These are phyloP conservation scores for Lottia scabra DNA, from an alignment of 2,888 invertebrate species.

Conservation along the genomic window DNA sequence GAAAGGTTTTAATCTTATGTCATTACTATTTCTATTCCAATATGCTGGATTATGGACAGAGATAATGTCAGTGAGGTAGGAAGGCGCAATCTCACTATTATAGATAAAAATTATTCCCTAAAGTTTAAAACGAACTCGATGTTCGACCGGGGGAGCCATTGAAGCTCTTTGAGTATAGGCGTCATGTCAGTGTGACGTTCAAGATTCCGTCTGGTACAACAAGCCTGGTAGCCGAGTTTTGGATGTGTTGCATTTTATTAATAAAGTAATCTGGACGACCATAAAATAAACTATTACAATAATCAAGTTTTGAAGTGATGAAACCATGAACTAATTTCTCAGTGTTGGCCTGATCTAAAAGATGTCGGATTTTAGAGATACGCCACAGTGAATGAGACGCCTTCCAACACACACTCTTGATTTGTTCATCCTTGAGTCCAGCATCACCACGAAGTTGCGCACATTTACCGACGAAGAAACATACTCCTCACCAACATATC, in stretches of 20 bases:
- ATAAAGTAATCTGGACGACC: background rate
- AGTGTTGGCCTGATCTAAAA: background rate
- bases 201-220: background rate
- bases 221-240: conserved; percentile 8
- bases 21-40: background rate
- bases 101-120: background rate
- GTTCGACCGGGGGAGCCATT: conserved; percentile 6
- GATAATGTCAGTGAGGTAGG: background rate
- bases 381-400: background rate
- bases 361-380: background rate
- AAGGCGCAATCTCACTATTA: background rate
- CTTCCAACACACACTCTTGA: background rate
- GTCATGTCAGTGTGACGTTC: background rate
- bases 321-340: background rate
- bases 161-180: conserved; percentile 5
- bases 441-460: background rate
- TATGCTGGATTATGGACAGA: background rate
- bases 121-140: conserved; percentile 7
- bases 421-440: background rate
- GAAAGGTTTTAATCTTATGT: background rate
- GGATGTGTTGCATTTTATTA: background rate
- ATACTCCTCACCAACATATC: background rate
- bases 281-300: conserved; percentile 6
- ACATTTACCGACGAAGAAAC: background rate
- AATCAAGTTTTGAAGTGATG: background rate